A percentile compares a stretch with the other conserved stretches of the same genome.
phyloP scores from a whole-genome alignment of 2,113 vertebrate genomes.

The Camelus bactrianus region DNA sequence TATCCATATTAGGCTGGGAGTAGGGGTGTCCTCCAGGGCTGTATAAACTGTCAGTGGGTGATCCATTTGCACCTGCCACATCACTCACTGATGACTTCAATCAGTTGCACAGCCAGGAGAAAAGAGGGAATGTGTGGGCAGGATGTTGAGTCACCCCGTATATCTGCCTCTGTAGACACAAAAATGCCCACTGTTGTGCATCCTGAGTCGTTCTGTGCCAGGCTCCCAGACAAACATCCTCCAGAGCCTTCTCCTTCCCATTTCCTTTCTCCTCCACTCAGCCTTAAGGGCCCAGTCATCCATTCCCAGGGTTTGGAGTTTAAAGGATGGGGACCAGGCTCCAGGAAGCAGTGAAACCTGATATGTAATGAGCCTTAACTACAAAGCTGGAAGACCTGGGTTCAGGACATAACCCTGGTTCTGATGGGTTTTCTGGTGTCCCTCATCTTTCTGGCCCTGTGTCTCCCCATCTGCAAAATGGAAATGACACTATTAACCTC shows the following conservation, averaged over 20 bases:
- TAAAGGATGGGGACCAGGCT: not conserved
- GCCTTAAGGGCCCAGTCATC: not conserved
- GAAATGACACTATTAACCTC: not conserved
- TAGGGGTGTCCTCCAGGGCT: not conserved
- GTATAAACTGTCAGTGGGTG: constrained; percentile 23
- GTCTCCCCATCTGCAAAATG: not conserved
- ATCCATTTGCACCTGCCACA: constrained; percentile 60
- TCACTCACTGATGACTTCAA: constrained; percentile 70
- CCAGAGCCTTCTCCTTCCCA: not conserved
- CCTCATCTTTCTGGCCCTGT: not conserved
- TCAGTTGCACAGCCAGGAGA: constrained; percentile 60
- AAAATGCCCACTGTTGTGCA: not conserved
- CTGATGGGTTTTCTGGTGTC: no score
- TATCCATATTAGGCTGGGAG: constrained; percentile 59
- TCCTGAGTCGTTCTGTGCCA: constrained; percentile 14
- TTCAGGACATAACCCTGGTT: not conserved
- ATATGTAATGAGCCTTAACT: not conserved
- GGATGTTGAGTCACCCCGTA: constrained; percentile 57
- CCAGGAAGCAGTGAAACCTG: not conserved
- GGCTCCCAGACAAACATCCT: constrained; percentile 47
- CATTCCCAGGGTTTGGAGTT: not conserved
- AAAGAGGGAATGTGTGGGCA: constrained; percentile 69
- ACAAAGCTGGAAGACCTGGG: not conserved
- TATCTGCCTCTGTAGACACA: constrained; percentile 53
- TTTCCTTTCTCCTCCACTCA: not conserved